Percentiles rank a stretch among this genome's conserved stretches.
phyloP scores from a whole-genome alignment of 1,140 invertebrate species.

The Lerema accius region DNA sequence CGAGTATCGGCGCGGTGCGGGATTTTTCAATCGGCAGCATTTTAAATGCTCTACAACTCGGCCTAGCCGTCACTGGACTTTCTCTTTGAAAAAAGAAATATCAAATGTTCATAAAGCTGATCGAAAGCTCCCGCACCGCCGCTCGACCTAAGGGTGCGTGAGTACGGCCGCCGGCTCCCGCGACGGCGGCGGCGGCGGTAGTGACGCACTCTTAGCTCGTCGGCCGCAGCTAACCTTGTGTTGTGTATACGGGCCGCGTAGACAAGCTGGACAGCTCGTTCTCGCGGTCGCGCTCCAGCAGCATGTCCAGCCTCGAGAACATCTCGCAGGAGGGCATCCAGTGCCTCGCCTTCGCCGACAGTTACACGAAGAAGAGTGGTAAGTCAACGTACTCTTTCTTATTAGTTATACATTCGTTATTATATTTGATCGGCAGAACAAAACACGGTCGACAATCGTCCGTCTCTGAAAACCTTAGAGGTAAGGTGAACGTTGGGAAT shows the following conservation, averaged over 20 bases:
- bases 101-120: not conserved
- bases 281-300: slow-evolving; percentile 97
- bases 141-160: slow-evolving; percentile 37
- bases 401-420: too few relatives aligned
- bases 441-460: too few relatives aligned
- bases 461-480: too few relatives aligned
- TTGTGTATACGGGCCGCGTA: slow-evolving; percentile 88
- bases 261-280: slow-evolving; percentile 98
- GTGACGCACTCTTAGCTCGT: slow-evolving; percentile 15
- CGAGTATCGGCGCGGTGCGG: slow-evolving; percentile 37
- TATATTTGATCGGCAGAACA: too few relatives aligned
- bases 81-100: not conserved
- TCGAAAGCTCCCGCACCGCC: slow-evolving; percentile 16
- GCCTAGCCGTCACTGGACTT: too few relatives aligned
- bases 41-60: not conserved
- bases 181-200: too few relatives aligned
- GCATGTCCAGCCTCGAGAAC: slow-evolving; percentile 98
- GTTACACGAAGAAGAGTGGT: slow-evolving; percentile 97
- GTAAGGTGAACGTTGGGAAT: too few relatives aligned
- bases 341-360: slow-evolving; percentile 97
- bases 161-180: too few relatives aligned
- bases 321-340: slow-evolving; percentile 97
- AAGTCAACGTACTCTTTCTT: too few relatives aligned
- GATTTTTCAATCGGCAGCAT: not conserved
- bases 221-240: slow-evolving; percentile 58